These are phyloP conservation scores for Sorex araneus DNA, from an alignment of 2,113 vertebrate species.

Conservation along the genomic window DNA sequence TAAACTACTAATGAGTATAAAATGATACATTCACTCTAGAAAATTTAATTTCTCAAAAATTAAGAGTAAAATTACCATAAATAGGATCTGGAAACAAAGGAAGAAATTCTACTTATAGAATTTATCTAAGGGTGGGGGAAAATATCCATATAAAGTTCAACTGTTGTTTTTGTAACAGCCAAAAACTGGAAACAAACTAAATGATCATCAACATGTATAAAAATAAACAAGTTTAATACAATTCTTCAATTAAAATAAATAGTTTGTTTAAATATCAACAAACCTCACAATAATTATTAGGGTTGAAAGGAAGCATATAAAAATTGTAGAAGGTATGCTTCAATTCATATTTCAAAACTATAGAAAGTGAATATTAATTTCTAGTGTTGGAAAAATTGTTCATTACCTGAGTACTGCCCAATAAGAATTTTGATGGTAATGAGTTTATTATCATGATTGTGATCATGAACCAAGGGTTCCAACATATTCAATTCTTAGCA, in stretches of 20 bases:
- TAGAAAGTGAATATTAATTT: conserved; percentile 1
- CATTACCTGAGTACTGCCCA: no score
- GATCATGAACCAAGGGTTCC: conserved; percentile 10
- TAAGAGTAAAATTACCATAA: neutral
- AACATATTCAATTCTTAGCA: neutral
- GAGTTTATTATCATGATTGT: conserved; percentile 5
- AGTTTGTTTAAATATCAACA: neutral
- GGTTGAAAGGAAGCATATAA: neutral
- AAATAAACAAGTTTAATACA: conserved; percentile 27
- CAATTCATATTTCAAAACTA: conserved; percentile 40
- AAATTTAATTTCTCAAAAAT: conserved; percentile 9
- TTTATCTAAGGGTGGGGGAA: neutral
- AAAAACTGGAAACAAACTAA: conserved; percentile 35
- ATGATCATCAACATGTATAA: neutral
- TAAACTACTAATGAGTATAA: neutral
- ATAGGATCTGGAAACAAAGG: no score
- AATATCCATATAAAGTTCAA: no score
- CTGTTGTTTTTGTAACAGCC: neutral
- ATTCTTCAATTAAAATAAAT: neutral
- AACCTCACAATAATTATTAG: conserved; percentile 50
- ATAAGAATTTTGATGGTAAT: neutral
- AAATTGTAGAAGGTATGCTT: neutral
- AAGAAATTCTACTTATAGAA: neutral
- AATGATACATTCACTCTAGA: neutral
- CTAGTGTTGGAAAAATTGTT: neutral